Conservation (phyloP, 2,888 invertebrate genomes). For the Drosophila koepferae region DNA sequence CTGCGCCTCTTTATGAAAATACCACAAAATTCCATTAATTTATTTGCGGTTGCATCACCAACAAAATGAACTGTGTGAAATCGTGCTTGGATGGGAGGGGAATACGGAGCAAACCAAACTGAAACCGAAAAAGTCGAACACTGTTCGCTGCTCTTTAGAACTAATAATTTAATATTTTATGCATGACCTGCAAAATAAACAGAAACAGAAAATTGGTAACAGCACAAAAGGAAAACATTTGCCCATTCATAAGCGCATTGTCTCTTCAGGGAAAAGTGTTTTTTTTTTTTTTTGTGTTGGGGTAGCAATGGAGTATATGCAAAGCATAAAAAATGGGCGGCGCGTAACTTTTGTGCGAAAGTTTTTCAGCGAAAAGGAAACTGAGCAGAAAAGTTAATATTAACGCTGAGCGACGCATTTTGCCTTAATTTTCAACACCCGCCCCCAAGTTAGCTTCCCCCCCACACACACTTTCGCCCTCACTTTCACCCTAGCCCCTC, state of each 20-base stretch:
- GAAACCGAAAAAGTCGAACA: conserved; percentile 7
- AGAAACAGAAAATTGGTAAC: conserved; percentile 64
- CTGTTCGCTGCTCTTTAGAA: conserved; percentile 53
- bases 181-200: conserved; percentile 80
- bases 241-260: conserved; percentile 55
- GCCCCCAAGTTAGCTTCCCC: neutral
- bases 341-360: conserved; percentile 65
- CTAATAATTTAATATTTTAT: conserved; percentile 81
- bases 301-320: conserved; percentile 18
- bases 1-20: conserved; percentile 36
- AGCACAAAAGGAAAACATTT: conserved; percentile 51
- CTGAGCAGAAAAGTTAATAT: conserved; percentile 80
- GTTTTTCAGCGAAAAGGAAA: conserved; percentile 65
- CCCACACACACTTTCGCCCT: neutral
- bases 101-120: neutral
- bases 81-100: no score
- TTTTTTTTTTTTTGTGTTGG: neutral
- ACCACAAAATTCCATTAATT: conserved; percentile 54
- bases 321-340: conserved; percentile 65
- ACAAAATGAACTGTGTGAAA: conserved; percentile 32
- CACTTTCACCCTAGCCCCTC: conserved; percentile 11
- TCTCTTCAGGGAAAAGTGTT: conserved; percentile 35
- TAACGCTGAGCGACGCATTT: conserved; percentile 77
- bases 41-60: conserved; percentile 53
- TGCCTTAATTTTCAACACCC: conserved; percentile 63